These are phyloP conservation scores for Poeciliopsis infans DNA, from an alignment of 2,797 vertebrate genomes.

Conservation along the genomic window DNA sequence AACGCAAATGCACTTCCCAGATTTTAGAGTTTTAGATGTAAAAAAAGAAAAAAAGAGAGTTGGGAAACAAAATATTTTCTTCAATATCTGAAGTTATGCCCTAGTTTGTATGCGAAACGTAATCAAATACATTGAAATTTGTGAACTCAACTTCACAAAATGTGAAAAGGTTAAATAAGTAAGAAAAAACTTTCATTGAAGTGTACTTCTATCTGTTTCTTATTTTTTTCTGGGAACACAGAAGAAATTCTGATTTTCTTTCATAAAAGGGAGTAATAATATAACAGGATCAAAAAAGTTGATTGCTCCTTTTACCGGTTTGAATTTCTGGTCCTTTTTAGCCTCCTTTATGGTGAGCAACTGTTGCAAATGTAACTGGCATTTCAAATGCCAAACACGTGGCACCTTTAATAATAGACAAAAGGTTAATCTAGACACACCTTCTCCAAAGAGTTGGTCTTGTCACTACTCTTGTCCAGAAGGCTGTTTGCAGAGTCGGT, in stretches of 20 bases:
- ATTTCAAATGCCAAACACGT: neutral
- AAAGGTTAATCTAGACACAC: slow-evolving; percentile 44
- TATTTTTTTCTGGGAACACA: neutral
- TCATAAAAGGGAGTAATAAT: too few relatives aligned
- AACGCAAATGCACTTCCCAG: neutral
- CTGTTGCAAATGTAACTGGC: neutral
- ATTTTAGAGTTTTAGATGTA: neutral
- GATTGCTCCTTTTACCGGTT: neutral
- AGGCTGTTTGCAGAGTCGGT: slow-evolving; percentile 95
- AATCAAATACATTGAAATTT: neutral
- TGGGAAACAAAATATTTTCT: neutral
- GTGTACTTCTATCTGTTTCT: too few relatives aligned
- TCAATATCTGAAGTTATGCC: neutral
- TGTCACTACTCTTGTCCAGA: slow-evolving; percentile 89
- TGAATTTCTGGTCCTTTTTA: neutral
- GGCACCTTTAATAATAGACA: neutral
- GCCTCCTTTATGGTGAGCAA: neutral
- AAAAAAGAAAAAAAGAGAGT: neutral
- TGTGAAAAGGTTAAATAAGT: neutral
- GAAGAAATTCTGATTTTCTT: neutral
- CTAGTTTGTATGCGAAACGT: neutral
- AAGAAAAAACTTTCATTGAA: neutral
- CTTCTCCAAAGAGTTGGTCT: slow-evolving; percentile 94
- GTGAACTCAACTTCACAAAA: neutral
- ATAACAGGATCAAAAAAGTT: neutral